These are phyloP conservation scores for Sula dactylatra DNA, from an alignment of 2,113 vertebrate species.

Conservation along the genomic window DNA sequence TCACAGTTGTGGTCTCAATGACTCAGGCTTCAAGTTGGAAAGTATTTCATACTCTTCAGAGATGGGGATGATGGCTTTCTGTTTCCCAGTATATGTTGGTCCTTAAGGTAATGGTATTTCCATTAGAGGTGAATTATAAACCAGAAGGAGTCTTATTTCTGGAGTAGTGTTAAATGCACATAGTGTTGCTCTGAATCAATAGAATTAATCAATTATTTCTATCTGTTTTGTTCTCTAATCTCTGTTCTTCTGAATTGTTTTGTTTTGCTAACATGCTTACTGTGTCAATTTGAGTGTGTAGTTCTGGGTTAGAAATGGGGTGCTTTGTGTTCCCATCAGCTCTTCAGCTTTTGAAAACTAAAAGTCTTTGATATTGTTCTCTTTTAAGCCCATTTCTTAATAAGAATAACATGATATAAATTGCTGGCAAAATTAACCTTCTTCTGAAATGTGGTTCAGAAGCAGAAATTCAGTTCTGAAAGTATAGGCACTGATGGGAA, in stretches of 20 bases:
- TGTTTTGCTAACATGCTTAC: neutral
- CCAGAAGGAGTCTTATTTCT: neutral
- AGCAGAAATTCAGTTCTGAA: neutral
- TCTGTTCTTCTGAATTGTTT: slow-evolving; percentile 1
- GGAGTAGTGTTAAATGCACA: neutral
- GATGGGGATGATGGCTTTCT: neutral
- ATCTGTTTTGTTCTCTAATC: neutral
- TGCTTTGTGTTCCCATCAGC: neutral
- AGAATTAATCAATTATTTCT: neutral
- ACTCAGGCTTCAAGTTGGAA: neutral
- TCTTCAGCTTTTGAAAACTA: neutral
- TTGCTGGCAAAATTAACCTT: neutral
- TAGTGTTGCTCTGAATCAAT: neutral
- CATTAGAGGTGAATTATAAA: neutral
- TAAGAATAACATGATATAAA: neutral
- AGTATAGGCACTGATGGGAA: neutral
- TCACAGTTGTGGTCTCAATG: neutral
- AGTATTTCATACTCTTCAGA: neutral
- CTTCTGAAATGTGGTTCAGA: neutral
- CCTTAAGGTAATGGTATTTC: neutral
- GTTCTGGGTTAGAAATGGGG: neutral
- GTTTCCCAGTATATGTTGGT: neutral
- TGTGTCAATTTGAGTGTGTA: neutral
- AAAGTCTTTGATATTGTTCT: neutral
- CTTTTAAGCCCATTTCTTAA: neutral